These are phyloP conservation scores for Drosophila lowei DNA, from an alignment of 1,140 invertebrate species.

Conservation along the genomic window DNA sequence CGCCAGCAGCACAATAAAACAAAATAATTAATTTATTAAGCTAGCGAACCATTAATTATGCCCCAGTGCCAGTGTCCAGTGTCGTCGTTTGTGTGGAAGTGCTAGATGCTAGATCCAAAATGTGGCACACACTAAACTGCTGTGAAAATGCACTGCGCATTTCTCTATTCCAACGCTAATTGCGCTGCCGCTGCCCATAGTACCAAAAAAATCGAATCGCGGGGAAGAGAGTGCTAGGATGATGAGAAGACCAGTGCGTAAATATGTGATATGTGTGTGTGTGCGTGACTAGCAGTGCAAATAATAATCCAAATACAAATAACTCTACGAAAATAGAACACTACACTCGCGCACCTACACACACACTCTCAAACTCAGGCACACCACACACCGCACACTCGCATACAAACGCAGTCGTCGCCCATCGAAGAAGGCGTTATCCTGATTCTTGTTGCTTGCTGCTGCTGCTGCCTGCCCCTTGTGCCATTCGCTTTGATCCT, in stretches of 20 bases:
- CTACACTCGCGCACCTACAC: conserved; percentile 17
- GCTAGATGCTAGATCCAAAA: conserved; percentile 17
- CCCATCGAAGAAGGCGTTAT: conserved; percentile 63
- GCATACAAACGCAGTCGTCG: not conserved
- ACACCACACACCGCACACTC: not conserved
- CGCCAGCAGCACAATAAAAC: conserved; percentile 75
- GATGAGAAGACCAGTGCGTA: conserved; percentile 44
- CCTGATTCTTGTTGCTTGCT: conserved; percentile 50
- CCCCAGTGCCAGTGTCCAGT: conserved; percentile 7
- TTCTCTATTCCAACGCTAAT: conserved; percentile 62
- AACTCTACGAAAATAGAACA: conserved; percentile 27
- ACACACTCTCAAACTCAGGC: conserved; percentile 12
- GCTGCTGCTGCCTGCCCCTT: conserved; percentile 4
- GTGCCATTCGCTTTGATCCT: conserved; percentile 35
- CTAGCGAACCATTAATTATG: conserved; percentile 8
- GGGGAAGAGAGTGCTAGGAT: conserved; percentile 10
- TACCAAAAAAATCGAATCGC: conserved; percentile 21
- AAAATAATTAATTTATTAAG: conserved; percentile 29
- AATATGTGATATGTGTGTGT: conserved; percentile 17
- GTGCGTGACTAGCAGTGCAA: conserved; percentile 27
- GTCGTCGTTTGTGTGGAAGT: too few relatives aligned
- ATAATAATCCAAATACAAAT: conserved; percentile 8
- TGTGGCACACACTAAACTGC: conserved; percentile 32
- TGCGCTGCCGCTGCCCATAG: conserved; percentile 45
- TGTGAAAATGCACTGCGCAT: conserved; percentile 61